These are phyloP conservation scores for Oreochromis mossambicus DNA, from an alignment of 2,797 vertebrate species.

Conservation along the genomic window DNA sequence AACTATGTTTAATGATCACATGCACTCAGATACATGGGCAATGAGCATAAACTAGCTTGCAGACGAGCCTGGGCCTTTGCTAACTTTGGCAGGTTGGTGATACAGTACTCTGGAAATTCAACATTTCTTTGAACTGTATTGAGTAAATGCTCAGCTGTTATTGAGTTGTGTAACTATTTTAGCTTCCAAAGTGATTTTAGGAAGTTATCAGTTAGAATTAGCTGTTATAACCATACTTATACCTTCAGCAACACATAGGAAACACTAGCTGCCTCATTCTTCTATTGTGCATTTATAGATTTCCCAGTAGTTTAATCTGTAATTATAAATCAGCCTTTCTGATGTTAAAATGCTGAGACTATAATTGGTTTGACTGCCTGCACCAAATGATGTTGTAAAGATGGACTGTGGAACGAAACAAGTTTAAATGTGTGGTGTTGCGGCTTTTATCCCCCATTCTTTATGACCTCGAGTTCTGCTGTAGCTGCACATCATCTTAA, in stretches of 20 bases:
- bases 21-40: not conserved
- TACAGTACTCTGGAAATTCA: not conserved
- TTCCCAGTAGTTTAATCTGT: not conserved
- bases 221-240: not conserved
- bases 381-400: not conserved
- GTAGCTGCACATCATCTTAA: constrained; percentile 37
- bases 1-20: not conserved
- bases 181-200: not conserved
- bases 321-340: not conserved
- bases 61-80: not conserved
- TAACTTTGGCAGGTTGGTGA: not conserved
- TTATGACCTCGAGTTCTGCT: constrained; percentile 11
- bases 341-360: not conserved
- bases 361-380: not conserved
- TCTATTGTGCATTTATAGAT: not conserved
- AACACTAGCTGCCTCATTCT: not conserved
- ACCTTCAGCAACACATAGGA: not conserved
- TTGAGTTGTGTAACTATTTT: not conserved
- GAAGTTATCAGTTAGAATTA: not conserved
- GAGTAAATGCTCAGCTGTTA: not conserved
- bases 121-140: not conserved
- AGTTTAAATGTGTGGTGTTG: not conserved
- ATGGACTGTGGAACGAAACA: not conserved
- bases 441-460: not conserved
- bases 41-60: not conserved